Evolutionary conservation across 2,113 vertebrate genomes (phyloP).

Genomic region (Alces alces): DNA sequence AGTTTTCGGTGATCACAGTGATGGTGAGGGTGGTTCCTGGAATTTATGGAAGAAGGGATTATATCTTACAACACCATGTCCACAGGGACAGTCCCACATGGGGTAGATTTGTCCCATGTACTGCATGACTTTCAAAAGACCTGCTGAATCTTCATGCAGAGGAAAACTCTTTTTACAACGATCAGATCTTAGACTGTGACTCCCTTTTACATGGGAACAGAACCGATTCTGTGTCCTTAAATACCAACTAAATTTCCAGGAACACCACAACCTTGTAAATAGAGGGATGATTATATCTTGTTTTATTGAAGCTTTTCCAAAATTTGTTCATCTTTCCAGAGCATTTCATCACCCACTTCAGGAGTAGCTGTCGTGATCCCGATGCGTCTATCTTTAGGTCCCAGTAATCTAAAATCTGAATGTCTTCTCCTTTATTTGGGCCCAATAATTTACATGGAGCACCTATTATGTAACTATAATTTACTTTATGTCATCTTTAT

Average conservation of each 20-base stretch:
- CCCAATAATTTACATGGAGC: not conserved
- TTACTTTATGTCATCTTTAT: not conserved
- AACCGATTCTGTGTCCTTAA: not conserved
- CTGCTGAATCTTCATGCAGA: not conserved
- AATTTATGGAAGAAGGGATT: not conserved
- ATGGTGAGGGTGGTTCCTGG: not conserved
- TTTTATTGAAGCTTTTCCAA: not conserved
- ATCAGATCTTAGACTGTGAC: not conserved
- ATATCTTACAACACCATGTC: not conserved
- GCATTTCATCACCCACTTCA: not conserved
- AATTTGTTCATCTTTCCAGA: not conserved
- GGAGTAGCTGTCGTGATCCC: not conserved
- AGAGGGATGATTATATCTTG: not conserved
- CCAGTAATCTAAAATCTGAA: not conserved
- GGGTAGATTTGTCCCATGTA: not conserved
- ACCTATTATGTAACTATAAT: not conserved
- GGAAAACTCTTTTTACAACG: not conserved
- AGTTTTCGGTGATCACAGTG: not conserved
- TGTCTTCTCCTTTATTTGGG: not conserved
- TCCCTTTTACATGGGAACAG: not conserved
- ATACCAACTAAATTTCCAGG: not conserved
- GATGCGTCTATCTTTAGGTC: not conserved
- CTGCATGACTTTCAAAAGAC: not conserved
- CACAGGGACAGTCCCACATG: not conserved
- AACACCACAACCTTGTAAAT: not conserved